Base-by-base conservation (phyloP, 2,797 vertebrate species). In the Zenarchopterus dispar region DNA sequence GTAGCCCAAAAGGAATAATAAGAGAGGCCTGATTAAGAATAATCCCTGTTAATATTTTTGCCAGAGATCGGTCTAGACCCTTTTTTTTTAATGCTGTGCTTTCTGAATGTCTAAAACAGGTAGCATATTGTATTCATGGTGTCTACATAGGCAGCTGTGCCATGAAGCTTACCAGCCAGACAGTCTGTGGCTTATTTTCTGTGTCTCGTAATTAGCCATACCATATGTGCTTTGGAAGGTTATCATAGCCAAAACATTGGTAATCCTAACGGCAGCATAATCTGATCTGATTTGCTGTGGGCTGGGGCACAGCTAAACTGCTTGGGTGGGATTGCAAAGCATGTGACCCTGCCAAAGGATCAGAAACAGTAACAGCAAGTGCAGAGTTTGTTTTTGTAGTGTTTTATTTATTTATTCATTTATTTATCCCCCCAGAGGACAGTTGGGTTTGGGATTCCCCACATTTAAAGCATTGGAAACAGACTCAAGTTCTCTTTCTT, bases 201-300 rank as follows among this genome's bases (percentile, higher is more conserved):
- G 80, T 89, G 85, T 86, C 53, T 33, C 82, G 81, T 90, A 60
- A 91, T 90, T 92, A 91, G 84, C 84, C 73, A 47, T 88, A 83
- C 82, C 84, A 81, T 87, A 83, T 88, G 87, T 80, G 76, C 73
- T 86, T 78, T 75, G 63, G 47, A 56, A 60, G 84, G 80, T 87
- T 87, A 91, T 91, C 84, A 84, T 86, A 73, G 84, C 82, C 76
- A 83, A 85, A 87, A 84, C 77, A 75, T 67, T 62, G 62, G 44
- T 91, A 91, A 89, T 90, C 85, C 81, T 10, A 64, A 58, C 60
- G 21, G 47, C 69, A n/a, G 61, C 73, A 81, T 91, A 90, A 93
- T 90, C 92, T 84, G 64, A 92, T 85, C 90, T 78, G 81, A 77
- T 60, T 69, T 26, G 24, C 24, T 24, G 24, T 24, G 50, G 36